Percentiles rank a stretch among this genome's conserved stretches.
phyloP scores from a whole-genome alignment of 2,888 invertebrate species.

The Spilarctia lutea region DNA sequence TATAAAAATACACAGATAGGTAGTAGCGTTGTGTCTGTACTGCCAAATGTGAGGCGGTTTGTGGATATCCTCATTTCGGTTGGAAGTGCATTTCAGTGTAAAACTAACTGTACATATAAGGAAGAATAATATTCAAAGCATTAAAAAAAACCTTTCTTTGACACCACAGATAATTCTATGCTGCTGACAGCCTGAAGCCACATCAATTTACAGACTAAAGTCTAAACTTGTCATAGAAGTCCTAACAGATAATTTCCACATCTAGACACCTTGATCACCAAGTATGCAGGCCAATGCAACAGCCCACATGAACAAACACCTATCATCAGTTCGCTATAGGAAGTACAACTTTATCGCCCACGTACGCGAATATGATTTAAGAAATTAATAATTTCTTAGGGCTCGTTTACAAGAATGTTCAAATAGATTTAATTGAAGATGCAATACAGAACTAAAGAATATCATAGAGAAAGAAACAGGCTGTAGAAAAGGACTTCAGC shows the following conservation, averaged over 20 bases:
- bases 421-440: too few species aligned
- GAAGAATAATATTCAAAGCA: too few species aligned
- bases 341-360: slow-evolving; percentile 68
- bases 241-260: slow-evolving; percentile 27
- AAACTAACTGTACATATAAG: too few species aligned
- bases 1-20: too few species aligned
- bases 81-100: too few species aligned
- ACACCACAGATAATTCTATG: not conserved
- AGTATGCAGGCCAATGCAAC: slow-evolving; percentile 76
- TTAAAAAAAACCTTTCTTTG: too few species aligned
- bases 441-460: not conserved
- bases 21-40: too few species aligned
- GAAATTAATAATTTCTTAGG: slow-evolving; percentile 77
- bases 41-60: too few species aligned
- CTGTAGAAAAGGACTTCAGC: not conserved
- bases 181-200: not conserved
- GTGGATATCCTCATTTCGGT: too few species aligned
- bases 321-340: slow-evolving; percentile 72
- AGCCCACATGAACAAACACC: slow-evolving; percentile 69
- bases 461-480: not conserved
- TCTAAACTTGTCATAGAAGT: slow-evolving; percentile 24
- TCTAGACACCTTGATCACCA: slow-evolving; percentile 40
- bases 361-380: slow-evolving; percentile 68
- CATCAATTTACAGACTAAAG: not conserved
- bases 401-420: slow-evolving; percentile 14